Base-by-base conservation (phyloP, 2,888 invertebrate genomes). In the Drosophila monieri region DNA sequence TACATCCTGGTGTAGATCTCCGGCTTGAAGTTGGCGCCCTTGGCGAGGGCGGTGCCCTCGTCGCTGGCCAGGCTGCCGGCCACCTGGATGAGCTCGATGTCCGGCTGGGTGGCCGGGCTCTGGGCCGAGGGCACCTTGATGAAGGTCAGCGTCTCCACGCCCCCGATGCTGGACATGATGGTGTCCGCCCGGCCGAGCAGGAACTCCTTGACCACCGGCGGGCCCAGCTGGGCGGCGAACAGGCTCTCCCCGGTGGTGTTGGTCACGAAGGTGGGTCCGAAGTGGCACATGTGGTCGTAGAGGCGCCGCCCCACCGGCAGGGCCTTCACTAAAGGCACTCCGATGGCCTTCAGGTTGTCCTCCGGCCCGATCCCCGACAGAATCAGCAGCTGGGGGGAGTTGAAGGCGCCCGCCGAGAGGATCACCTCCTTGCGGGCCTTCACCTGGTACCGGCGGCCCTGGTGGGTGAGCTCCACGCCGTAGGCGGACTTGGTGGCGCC, bases 331-430 rank as follows among this genome's bases (percentile, higher is more conserved):
- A 95, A 90, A 0, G 94, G 93, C 62, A 95, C 93, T 0, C 92
- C 93, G 3, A 93, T 89, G 3, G 92, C 91, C 15, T 90, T 85
- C 1, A 95, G 90, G 78, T 95, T 92, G 46, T 93, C 88, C 64
- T 84, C 91, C 0, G 94, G 94, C 2, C 94, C 94, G 12, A 94
- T 88, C 0, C 97, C 97, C 6, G 97, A 97, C 5, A 98, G 90
- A 96, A 98, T 96, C 9, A 98, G 93, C 2, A 98, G 90, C 90
- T 98, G 98, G 0, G 98, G 97, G 0, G 97, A 96, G 83, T 96
- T 96, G 73, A 98, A 95, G 1, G 97, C 94, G 0, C 98, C 98
- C 1, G 96, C 97, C 12, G 96, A 95, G 14, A 98, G 85, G 56
- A 98, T 95, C 0, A 98, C 95, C 92, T 97, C 97, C 89, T 95